Evolutionary conservation across 2,113 vertebrate genomes (phyloP).

Genomic region (Laterallus jamaicensis): DNA sequence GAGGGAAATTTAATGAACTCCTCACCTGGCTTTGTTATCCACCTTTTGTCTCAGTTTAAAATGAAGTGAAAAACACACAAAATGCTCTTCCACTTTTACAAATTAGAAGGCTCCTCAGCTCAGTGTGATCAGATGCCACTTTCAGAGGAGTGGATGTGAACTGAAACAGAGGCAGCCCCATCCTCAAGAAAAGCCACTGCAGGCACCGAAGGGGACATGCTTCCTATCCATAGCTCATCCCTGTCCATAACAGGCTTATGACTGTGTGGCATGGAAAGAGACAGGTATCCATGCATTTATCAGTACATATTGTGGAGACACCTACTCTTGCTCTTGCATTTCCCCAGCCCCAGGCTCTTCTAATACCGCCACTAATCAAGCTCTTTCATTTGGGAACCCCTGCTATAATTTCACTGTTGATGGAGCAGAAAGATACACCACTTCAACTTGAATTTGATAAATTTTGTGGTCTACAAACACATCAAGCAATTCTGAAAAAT

Average conservation of each 20-base stretch:
- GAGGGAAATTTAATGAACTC: conserved; percentile 45
- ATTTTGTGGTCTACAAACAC: not conserved
- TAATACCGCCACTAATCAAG: not conserved
- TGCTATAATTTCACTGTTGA: not conserved
- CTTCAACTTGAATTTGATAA: not conserved
- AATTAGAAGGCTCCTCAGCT: not conserved
- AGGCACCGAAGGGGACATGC: rapidly evolving
- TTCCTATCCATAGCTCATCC: not conserved
- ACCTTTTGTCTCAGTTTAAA: conserved; percentile 28
- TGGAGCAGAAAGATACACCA: not conserved
- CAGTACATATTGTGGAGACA: not conserved
- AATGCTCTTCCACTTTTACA: not conserved
- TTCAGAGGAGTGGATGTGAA: not conserved
- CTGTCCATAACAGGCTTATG: no score
- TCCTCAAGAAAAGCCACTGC: not conserved
- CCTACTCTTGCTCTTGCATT: not conserved
- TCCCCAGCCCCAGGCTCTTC: not conserved
- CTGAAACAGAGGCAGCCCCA: not conserved
- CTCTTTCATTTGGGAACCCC: not conserved
- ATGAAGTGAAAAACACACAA: not conserved
- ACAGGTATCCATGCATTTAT: not conserved
- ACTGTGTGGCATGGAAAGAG: not conserved
- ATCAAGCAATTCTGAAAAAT: not conserved
- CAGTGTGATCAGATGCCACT: not conserved
- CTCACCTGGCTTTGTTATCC: not conserved